Percentiles rank a stretch among this genome's conserved stretches.
phyloP scores from a whole-genome alignment of 2,888 invertebrate genomes.

The Scotopteryx bipunctaria region DNA sequence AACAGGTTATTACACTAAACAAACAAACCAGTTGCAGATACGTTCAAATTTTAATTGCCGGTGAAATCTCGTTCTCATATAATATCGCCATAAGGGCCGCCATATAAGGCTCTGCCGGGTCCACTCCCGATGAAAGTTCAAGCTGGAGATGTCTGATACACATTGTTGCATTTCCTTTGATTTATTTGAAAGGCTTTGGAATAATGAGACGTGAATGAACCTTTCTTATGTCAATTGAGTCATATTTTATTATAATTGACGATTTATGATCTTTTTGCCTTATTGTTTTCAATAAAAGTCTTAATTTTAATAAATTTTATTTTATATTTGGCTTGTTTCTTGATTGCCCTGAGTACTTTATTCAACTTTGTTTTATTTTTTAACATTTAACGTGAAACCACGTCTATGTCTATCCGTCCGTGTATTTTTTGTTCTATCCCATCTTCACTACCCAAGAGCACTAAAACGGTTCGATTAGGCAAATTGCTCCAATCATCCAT shows the following conservation, averaged over 20 bases:
- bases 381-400: background rate
- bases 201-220: conserved; percentile 30
- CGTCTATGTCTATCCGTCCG: background rate
- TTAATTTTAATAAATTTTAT: background rate
- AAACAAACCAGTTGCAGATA: conserved; percentile 30
- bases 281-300: conserved; percentile 8
- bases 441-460: conserved; percentile 26
- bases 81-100: conserved; percentile 34
- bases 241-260: conserved; percentile 24
- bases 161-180: conserved; percentile 31
- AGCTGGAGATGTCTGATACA: conserved; percentile 34
- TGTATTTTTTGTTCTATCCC: conserved; percentile 19
- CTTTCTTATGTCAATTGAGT: conserved; percentile 26
- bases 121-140: conserved; percentile 28
- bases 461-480: conserved; percentile 45
- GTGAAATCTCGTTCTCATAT: conserved; percentile 40
- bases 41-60: conserved; percentile 43
- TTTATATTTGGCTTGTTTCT: background rate
- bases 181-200: conserved; percentile 27
- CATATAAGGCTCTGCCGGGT: conserved; percentile 24
- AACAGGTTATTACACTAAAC: conserved; percentile 16
- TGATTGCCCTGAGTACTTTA: background rate
- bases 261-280: conserved; percentile 18
- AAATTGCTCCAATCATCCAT: conserved; percentile 50
- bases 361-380: background rate